These are phyloP conservation scores for Lapara coniferarum DNA, from an alignment of 2,888 invertebrate species.

Conservation along the genomic window DNA sequence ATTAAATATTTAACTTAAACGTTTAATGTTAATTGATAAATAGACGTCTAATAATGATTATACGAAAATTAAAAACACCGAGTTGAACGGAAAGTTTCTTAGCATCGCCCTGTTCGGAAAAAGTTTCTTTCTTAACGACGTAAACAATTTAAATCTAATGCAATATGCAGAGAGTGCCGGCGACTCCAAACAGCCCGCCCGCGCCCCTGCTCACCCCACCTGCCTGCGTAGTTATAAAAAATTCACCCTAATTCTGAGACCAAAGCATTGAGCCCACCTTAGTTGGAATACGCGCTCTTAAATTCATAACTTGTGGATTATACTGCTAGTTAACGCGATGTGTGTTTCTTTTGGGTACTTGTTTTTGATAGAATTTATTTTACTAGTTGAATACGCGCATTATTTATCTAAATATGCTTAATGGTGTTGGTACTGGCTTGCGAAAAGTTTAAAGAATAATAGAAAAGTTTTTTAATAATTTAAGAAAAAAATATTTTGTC, in stretches of 20 bases:
- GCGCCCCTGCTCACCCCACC: slow-evolving; percentile 45
- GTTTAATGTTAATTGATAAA: slow-evolving; percentile 9
- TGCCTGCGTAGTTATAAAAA: slow-evolving; percentile 72
- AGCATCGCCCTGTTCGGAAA: slow-evolving; percentile 57
- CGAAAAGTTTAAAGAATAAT: too few relatives aligned
- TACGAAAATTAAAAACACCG: slow-evolving; percentile 56
- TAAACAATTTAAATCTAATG: slow-evolving; percentile 83
- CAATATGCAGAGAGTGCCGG: slow-evolving; percentile 74
- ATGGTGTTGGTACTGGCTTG: too few relatives aligned
- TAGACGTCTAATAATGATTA: slow-evolving; percentile 29
- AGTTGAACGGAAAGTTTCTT: slow-evolving; percentile 52
- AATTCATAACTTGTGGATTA: slow-evolving; percentile 41
- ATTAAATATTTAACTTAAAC: slow-evolving; percentile 7
- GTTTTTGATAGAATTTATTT: neutral
- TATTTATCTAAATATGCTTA: too few relatives aligned
- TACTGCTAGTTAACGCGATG: slow-evolving; percentile 35
- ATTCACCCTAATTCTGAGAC: slow-evolving; percentile 65
- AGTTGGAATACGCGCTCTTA: slow-evolving; percentile 45
- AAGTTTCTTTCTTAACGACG: slow-evolving; percentile 81
- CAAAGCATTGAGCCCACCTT: slow-evolving; percentile 47
- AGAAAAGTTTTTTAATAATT: too few relatives aligned
- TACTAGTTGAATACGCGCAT: too few relatives aligned
- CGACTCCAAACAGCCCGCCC: slow-evolving; percentile 53
- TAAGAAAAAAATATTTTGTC: too few relatives aligned
- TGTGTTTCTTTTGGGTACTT: neutral